Percentiles rank a stretch among this genome's conserved stretches.
Evolutionary conservation across 2,888 invertebrate species (phyloP).

Genomic region (Miltochrista miniata): DNA sequence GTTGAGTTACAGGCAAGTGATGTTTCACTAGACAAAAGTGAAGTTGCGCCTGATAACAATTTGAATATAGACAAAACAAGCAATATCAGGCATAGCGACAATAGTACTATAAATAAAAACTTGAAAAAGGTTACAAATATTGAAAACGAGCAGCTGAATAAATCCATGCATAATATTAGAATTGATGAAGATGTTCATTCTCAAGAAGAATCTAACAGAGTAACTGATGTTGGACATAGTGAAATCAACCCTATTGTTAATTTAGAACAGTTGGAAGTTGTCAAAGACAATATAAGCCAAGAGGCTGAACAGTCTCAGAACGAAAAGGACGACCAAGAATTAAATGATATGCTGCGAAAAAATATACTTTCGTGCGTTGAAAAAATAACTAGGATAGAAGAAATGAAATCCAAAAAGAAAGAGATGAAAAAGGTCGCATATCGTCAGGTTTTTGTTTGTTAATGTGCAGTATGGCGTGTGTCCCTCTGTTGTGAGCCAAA

Average conservation of each 20-base stretch:
- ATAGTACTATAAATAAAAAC: slow-evolving; percentile 48
- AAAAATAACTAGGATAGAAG: slow-evolving; percentile 74
- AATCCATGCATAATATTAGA: slow-evolving; percentile 57
- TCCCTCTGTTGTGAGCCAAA: slow-evolving; percentile 53
- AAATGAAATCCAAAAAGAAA: slow-evolving; percentile 66
- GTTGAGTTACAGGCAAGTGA: slow-evolving; percentile 33
- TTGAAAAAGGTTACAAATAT: slow-evolving; percentile 75
- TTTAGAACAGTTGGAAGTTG: slow-evolving; percentile 21
- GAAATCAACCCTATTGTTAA: slow-evolving; percentile 20
- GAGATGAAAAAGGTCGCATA: slow-evolving; percentile 52
- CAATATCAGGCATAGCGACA: slow-evolving; percentile 54
- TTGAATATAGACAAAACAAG: slow-evolving; percentile 43
- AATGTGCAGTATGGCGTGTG: slow-evolving; percentile 65
- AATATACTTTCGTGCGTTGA: slow-evolving; percentile 76
- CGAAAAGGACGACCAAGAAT: slow-evolving; percentile 56
- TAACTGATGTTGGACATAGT: slow-evolving; percentile 24
- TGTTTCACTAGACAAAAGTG: slow-evolving; percentile 29
- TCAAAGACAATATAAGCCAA: slow-evolving; percentile 28
- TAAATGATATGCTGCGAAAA: slow-evolving; percentile 67
- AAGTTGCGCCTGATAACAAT: slow-evolving; percentile 28
- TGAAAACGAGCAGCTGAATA: slow-evolving; percentile 77
- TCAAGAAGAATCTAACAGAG: slow-evolving; percentile 33
- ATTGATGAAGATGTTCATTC: slow-evolving; percentile 44
- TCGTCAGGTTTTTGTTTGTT: slow-evolving; percentile 71
- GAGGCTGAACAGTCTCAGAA: slow-evolving; percentile 46